phyloP scores from a whole-genome alignment of 2,888 invertebrate species.

The Graphium colonna region DNA sequence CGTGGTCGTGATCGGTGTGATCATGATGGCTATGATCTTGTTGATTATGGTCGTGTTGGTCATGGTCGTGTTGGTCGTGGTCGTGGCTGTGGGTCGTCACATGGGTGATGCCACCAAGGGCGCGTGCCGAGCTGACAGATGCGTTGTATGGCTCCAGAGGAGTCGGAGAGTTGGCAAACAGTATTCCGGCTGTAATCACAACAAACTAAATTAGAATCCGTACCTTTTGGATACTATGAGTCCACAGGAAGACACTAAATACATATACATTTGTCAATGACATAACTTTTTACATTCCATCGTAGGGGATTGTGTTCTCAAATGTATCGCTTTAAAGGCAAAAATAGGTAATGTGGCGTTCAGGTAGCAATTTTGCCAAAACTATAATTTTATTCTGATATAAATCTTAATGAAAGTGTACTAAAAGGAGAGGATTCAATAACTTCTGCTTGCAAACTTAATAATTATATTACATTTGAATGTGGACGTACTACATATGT shows the following conservation, averaged over 20 bases:
- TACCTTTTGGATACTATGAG: no score
- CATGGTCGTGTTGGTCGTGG: conserved; percentile 31
- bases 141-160: conserved; percentile 75
- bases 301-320: no score
- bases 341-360: background rate
- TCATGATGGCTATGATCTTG: background rate
- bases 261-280: no score
- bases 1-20: conserved; percentile 39
- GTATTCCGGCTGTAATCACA: conserved; percentile 82
- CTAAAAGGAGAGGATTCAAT: no score
- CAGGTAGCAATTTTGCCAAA: conserved; percentile 1
- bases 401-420: no score
- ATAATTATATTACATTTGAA: no score
- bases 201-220: no score
- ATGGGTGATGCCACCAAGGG: conserved; percentile 74
- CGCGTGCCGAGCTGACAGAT: conserved; percentile 79
- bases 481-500: no score
- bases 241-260: no score
- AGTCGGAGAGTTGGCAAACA: conserved; percentile 83
- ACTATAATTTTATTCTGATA: background rate
- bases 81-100: conserved; percentile 30
- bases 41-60: conserved; percentile 25
- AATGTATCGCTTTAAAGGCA: no score
- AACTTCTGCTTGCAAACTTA: no score
- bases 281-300: no score